Evolutionary conservation across 1,140 invertebrate species (phyloP).

Genomic region (Ceratina calcarata): DNA sequence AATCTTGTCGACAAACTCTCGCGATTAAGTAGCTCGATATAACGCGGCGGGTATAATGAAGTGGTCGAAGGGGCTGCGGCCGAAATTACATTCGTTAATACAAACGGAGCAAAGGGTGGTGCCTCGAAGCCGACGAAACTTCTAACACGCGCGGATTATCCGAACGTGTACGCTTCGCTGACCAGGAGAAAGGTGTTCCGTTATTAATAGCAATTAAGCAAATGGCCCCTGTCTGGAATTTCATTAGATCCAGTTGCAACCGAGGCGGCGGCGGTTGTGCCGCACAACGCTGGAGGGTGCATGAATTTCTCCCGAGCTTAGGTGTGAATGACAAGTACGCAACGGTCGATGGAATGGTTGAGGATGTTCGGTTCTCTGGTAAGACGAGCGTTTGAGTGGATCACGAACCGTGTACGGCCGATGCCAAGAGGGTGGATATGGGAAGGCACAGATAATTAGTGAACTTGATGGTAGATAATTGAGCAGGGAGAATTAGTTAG

Average conservation of each 20-base stretch:
- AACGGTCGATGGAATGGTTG: background rate
- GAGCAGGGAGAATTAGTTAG: background rate
- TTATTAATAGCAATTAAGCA: conserved; percentile 42
- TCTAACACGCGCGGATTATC: conserved; percentile 20
- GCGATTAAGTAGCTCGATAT: conserved; percentile 64
- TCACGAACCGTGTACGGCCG: background rate
- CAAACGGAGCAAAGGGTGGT: background rate
- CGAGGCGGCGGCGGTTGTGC: background rate
- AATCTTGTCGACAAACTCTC: conserved; percentile 64
- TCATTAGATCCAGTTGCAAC: conserved; percentile 20
- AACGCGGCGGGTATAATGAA: conserved; percentile 55
- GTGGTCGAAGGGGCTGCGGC: conserved; percentile 47
- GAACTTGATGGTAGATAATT: background rate
- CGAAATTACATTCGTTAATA: conserved; percentile 50
- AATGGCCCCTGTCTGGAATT: conserved; percentile 23
- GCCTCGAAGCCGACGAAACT: conserved; percentile 3
- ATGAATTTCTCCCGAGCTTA: conserved; percentile 16
- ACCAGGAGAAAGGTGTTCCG: conserved; percentile 34
- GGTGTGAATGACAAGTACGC: conserved; percentile 18
- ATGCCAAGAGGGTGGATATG: no score
- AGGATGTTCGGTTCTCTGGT: background rate
- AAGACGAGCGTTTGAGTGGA: background rate
- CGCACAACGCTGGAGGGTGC: background rate
- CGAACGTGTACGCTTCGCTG: conserved; percentile 10
- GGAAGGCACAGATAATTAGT: no score